Base-by-base conservation (phyloP, 2,888 invertebrate genomes). In the Acanthosoma haemorrhoidale region DNA sequence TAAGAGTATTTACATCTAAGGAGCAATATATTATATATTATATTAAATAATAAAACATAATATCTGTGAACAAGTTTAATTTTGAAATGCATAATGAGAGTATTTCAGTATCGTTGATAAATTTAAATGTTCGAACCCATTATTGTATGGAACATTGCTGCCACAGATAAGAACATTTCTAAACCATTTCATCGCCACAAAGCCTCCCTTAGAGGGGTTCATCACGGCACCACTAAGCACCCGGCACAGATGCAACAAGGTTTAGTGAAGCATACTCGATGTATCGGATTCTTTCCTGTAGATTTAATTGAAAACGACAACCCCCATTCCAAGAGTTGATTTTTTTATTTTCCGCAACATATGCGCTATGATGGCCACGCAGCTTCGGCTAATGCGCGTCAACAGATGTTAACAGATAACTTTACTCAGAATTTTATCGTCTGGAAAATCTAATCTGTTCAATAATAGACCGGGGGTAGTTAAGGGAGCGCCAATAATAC, bases 401-500 rank as follows among this genome's bases (percentile, higher is more conserved):
- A 51, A 51, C 51, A 51, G 51, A 51, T 51, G 51, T 25, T 51
- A 51, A 51, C 51, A n/a, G 51, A 51, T 51, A 25, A 51, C 21
- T 51, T 51, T 25, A 51, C 51, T 51, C n/a, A 51, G 51, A 18
- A 51, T 25, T 51, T 51, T 51, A 51, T 51, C 51, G 51, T 51
- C 51, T n/a, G 51, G 51, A 51, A 51, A 51, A 51, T 51, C 51
- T 51, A 51, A 51, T 51, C 51, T 25, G 25, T 51, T 25, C 51
- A 51, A 51, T 51, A 51, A 51, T 51, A 18, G 51, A 21, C 51
- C 4, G 32, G 32, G 32, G 32, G 32, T 32, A 9, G 32, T 4
- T 4, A 32, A 9, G 9, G 32, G 51, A n/a, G 18, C 21, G 25
- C 51, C 21, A 51, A 25, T 21, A 51, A 51, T 51, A 25, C 51